These are phyloP conservation scores for Epizoanthus scotinus DNA, from an alignment of 92 coral and sea anemone genomes.

Conservation along the genomic window DNA sequence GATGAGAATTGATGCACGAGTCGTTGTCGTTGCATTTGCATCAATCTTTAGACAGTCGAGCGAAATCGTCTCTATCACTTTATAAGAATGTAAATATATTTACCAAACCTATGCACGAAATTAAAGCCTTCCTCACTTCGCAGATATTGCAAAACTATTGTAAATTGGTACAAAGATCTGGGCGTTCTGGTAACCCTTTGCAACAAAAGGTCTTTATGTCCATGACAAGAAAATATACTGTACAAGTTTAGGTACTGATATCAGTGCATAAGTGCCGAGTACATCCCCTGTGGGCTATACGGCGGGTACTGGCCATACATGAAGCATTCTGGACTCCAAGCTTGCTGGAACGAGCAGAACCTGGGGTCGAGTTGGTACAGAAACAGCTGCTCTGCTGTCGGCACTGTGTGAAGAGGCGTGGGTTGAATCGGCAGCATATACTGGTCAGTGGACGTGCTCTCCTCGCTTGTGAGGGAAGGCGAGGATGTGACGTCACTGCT, in stretches of 20 bases:
- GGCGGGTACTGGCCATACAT: neutral
- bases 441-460: neutral
- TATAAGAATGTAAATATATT: too few relatives aligned
- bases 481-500: neutral
- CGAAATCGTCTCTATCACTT: too few relatives aligned
- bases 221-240: too few relatives aligned
- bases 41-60: too few relatives aligned
- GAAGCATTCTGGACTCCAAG: neutral
- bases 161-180: too few relatives aligned
- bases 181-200: too few relatives aligned
- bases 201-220: too few relatives aligned
- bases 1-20: too few relatives aligned
- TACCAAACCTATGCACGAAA: too few relatives aligned
- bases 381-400: slow-evolving; percentile 5
- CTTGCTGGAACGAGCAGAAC: slow-evolving; percentile 17
- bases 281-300: neutral
- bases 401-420: neutral
- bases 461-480: neutral
- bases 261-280: slow-evolving; percentile 6
- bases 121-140: too few relatives aligned
- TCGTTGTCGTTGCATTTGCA: too few relatives aligned
- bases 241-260: neutral
- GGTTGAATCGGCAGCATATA: neutral
- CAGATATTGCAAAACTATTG: too few relatives aligned
- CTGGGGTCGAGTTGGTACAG: slow-evolving; percentile 14